Conservation (phyloP, 2,113 vertebrate genomes). For the Clarias macrocephalus region DNA sequence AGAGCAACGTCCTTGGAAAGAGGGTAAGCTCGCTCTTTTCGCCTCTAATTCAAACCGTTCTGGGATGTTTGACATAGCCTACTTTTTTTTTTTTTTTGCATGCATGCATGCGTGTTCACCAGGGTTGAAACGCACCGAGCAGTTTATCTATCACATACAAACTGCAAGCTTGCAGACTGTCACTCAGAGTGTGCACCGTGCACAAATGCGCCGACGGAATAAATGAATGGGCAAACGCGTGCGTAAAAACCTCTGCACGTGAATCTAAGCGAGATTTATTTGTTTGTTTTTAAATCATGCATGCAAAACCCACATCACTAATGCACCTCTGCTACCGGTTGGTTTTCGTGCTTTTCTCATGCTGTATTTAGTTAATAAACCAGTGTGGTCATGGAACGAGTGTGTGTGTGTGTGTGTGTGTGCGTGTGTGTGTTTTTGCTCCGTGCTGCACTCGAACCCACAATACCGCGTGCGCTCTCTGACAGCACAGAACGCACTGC, state of each 20-base stretch:
- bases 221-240: not conserved
- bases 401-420: too few species aligned
- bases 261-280: not conserved
- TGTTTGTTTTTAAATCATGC: not conserved
- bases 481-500: conserved; percentile 71
- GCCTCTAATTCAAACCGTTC: not conserved
- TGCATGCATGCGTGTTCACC: not conserved
- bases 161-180: conserved; percentile 47
- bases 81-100: not conserved
- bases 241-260: not conserved
- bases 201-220: not conserved
- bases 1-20: conserved; percentile 63
- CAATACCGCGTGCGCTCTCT: conserved; percentile 41
- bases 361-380: not conserved
- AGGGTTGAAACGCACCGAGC: not conserved
- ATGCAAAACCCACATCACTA: not conserved
- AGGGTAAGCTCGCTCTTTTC: conserved; percentile 65
- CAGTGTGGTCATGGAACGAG: not conserved
- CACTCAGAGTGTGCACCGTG: conserved; percentile 20
- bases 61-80: not conserved
- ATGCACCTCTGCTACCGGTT: not conserved
- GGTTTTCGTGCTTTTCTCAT: not conserved
- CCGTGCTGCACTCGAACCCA: not conserved
- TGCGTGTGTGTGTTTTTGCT: not conserved
- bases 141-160: conserved; percentile 25